Evolutionary conservation across 1,140 invertebrate genomes (phyloP).

Genomic region (Hyposmocoma kahamanoa): DNA sequence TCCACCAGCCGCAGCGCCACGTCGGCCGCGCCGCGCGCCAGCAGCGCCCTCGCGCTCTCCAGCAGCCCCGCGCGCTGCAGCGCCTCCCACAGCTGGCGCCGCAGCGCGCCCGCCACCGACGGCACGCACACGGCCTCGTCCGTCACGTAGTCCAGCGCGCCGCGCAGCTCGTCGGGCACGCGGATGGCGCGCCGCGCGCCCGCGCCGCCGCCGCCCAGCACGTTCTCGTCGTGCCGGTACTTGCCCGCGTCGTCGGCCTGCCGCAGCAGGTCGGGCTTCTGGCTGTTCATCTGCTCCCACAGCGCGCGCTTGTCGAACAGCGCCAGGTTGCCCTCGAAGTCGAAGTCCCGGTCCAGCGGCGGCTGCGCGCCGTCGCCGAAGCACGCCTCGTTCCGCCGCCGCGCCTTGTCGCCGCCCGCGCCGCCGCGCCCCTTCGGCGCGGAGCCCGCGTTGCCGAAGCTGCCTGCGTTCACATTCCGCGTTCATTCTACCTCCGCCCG

Average conservation of each 20-base stretch:
- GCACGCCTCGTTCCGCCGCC: constrained; percentile 45
- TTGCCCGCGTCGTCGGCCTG: constrained; percentile 50
- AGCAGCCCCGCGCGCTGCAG: constrained; percentile 67
- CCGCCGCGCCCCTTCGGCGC: not conserved
- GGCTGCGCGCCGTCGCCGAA: constrained; percentile 62
- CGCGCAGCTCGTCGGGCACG: constrained; percentile 76
- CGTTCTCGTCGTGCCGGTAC: constrained; percentile 88
- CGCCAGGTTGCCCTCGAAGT: constrained; percentile 94
- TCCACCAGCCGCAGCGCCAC: constrained; percentile 88
- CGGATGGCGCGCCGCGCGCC: constrained; percentile 79
- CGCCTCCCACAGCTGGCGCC: constrained; percentile 46
- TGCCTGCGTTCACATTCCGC: too few species aligned
- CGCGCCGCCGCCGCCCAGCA: constrained; percentile 79
- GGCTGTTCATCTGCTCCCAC: constrained; percentile 77
- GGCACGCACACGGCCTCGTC: constrained; percentile 86
- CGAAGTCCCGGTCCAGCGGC: constrained; percentile 81
- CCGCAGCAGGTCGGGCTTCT: constrained; percentile 79
- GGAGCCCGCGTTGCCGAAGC: not conserved
- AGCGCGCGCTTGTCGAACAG: constrained; percentile 90
- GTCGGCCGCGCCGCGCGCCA: constrained; percentile 85
- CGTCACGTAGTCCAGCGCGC: constrained; percentile 83
- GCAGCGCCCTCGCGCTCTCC: constrained; percentile 75
- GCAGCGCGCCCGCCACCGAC: constrained; percentile 69
- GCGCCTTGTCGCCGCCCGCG: constrained; percentile 21
- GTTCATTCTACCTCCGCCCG: too few species aligned